Base-by-base conservation (phyloP, 2,797 vertebrate species). In the Triplophysa bombifrons region DNA sequence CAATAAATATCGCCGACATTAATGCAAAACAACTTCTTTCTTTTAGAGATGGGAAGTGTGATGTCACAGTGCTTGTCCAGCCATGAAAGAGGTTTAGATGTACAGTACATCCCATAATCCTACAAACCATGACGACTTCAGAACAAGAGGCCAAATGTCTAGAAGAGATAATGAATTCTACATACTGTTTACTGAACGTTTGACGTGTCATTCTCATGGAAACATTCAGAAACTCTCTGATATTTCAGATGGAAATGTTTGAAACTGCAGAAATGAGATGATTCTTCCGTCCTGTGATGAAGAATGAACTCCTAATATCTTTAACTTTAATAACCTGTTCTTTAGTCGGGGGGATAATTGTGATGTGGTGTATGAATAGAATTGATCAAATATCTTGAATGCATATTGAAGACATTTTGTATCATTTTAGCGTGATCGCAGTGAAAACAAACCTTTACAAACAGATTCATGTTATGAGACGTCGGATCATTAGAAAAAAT, bases 121-220 rank as follows among this genome's bases (percentile, higher is more conserved):
- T 48, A 20, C 46, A 74, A 19, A 14, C 38, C 27, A 17, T 25
- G 34, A 66, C n/a, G 63, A 66, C 7, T n/a, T 20, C n/a, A 55
- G 48, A 66, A 19, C 0, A 25, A 65, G 50, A 16, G 63, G 73
- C 34, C 34, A 56, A 27, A 76, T 50, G 25, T 76, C 74, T 20
- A n/a, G 63, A 27, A 41, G 48, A 38, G n/a, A 75, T 56, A 34
- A 55, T 19, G 30, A 75, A 41, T 16, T 22, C 51, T n/a, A 34
- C 13, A 0, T 58, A 13, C 14, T 60, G 55, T 41, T 73, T 46
- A 30, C 38, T 65, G 12, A 22, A 30, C 0, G 51, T 19, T 30
- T 12, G 38, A 22, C 19, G 8, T 38, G 27, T 53, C 17, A 17
- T 46, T 46, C 64, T 56, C 20, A 27, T 46, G 38, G 56, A 22